These are phyloP conservation scores for Thyatira batis DNA, from an alignment of 2,888 invertebrate genomes.

Conservation along the genomic window DNA sequence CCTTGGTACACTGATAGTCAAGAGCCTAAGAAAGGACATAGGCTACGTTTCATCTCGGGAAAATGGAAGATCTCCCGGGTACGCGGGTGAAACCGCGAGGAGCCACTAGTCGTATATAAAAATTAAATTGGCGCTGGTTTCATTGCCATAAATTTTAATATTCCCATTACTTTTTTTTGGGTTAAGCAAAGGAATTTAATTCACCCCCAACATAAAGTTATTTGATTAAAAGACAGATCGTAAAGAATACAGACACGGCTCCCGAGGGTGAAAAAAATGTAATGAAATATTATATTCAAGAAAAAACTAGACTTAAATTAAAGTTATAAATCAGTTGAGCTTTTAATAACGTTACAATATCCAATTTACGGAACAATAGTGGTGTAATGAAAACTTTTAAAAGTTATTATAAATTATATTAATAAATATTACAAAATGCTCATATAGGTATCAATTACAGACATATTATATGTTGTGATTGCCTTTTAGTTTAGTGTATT, in stretches of 20 bases:
- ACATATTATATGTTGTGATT: too few relatives aligned
- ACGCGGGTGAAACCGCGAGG: too few relatives aligned
- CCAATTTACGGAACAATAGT: not conserved
- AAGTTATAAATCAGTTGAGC: conserved; percentile 4
- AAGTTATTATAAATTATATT: too few relatives aligned
- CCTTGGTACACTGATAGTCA: too few relatives aligned
- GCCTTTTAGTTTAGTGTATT: too few relatives aligned
- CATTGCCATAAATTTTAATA: not conserved
- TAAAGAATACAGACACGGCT: not conserved
- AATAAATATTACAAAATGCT: too few relatives aligned
- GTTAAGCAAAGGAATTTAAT: not conserved
- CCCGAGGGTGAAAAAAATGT: not conserved
- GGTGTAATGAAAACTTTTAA: not conserved
- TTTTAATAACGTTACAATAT: conserved; percentile 7
- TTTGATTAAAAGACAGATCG: not conserved
- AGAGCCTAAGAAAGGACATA: too few relatives aligned
- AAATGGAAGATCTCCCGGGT: too few relatives aligned
- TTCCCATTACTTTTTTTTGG: not conserved
- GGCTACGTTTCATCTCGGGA: too few relatives aligned
- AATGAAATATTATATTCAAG: not conserved
- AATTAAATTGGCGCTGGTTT: not conserved
- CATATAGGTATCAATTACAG: too few relatives aligned
- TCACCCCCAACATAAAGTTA: not conserved
- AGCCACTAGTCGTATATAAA: too few relatives aligned
- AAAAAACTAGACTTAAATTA: not conserved